Base-by-base conservation (phyloP, 2,113 vertebrate species). In the Actenoides hombroni region DNA sequence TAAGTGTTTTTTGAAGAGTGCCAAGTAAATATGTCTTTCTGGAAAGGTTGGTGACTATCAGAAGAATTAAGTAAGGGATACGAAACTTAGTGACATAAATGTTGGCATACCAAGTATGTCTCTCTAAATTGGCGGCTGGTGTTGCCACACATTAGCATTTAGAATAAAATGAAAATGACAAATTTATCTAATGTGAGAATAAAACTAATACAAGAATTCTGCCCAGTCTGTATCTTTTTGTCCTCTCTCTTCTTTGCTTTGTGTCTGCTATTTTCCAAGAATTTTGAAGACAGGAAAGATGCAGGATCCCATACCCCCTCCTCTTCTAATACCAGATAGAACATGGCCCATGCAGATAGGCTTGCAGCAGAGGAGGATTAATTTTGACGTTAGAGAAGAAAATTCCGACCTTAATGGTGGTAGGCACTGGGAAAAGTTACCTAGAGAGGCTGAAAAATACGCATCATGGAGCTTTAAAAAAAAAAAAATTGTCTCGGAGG, bases 91-190 rank as follows among this genome's bases (percentile, higher is more conserved):
- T 90, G 87, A 82, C 94, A 96, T 78, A 93, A 93, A 93, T 93
- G 57, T 94, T 93, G 88, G 83, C 95, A 78, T 94, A 80, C 69
- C 83, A 79, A 90, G 65, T 91, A 65, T 84, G 56, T 82, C 51
- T 94, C 46, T 93, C 85, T 93, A 75, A 95, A 81, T 64, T 96
- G 94, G 88, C 95, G 96, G 90, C 90, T 94, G 94, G 95, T 96
- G 95, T 95, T 96, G 90, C 94, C 92, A 94, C 95, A 93, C 81
- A 92, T 96, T 95, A 96, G 76, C 76, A 84, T 96, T 90, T 88
- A 92, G 74, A 94, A 88, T 83, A 86, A 96, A 96, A 86, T 79
- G 90, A 94, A 96, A 96, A 88, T 88, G 93, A 93, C 90, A 95
- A 64, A 74, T 95, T 81, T 75, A 56, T 94, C 83, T 91, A 82